Evolutionary conservation across 2,888 invertebrate species (phyloP), one percentile per base, ranked within the genome.

Genomic region (Troides helena): DNA sequence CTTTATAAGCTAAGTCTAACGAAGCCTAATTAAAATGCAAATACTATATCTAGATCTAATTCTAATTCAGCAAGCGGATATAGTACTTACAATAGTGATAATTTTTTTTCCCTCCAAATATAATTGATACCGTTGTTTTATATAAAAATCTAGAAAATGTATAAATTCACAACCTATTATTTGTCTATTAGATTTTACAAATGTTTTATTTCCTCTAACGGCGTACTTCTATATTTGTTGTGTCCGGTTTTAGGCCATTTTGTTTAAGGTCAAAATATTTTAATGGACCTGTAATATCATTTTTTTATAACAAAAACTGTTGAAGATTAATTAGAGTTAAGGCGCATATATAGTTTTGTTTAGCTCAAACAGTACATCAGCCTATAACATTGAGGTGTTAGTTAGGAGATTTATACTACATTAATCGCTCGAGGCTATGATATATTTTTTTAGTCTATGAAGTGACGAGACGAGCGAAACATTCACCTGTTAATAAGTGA

Each of bases 111-210:
- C 12, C 46, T 4, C 46, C 46, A 14, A 46, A 77, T 79, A 79
- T 74, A 80, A 79, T 81, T 80, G 76, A 76, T 43, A 60, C 81
- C 81, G 70, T 81, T 77, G 80, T 84, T 30, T 86, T 84, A 86
- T 88, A 89, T 90, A 89, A 90, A 90, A 91, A 89, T 89, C 90
- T 91, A 90, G 85, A 91, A 92, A 92, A 90, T 92, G 90, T 91
- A 89, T 89, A 92, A 91, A 91, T 90, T 92, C 92, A 92, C 92
- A 92, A 92, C 92, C 92, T 92, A 92, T 91, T 85, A 85, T 87
- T 88, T 89, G 86, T 89, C 90, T 91, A 90, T 74, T 72, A 87
- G 85, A 82, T 78, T 76, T 77, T 74, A 72, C 79, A 79, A 77
- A 74, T 74, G 10, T 21, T 56, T 7, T 8, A 21, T 56, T 56